phyloP scores from a whole-genome alignment of 2,888 invertebrate species.

The Brachylomia viminalis region DNA sequence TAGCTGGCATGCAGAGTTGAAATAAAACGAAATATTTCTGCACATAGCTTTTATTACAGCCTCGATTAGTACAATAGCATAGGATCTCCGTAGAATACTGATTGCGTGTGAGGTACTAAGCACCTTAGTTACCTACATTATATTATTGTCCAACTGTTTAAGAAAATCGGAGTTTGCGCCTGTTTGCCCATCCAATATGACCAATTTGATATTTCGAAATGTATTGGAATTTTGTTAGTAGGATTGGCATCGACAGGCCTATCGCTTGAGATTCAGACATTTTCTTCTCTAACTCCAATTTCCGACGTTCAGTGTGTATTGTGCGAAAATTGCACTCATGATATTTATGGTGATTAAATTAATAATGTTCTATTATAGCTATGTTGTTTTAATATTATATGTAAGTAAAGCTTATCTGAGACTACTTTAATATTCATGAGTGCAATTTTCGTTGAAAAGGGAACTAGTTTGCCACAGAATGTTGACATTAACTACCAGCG shows the following conservation, averaged over 20 bases:
- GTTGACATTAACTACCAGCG: constrained; percentile 31
- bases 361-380: constrained; percentile 6
- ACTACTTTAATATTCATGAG: constrained; percentile 16
- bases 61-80: constrained; percentile 75
- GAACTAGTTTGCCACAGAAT: constrained; percentile 27
- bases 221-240: constrained; percentile 16
- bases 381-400: not conserved
- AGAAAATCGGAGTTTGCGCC: constrained; percentile 55
- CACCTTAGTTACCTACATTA: constrained; percentile 62
- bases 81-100: constrained; percentile 85
- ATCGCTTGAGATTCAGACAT: constrained; percentile 63
- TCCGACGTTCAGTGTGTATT: constrained; percentile 42
- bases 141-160: constrained; percentile 64
- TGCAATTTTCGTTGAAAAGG: constrained; percentile 50
- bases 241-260: constrained; percentile 38
- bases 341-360: constrained; percentile 13
- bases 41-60: constrained; percentile 84
- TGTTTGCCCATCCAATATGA: constrained; percentile 26
- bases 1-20: not conserved
- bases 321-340: constrained; percentile 46
- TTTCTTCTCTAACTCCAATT: constrained; percentile 52
- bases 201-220: constrained; percentile 21
- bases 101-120: constrained; percentile 65
- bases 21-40: constrained; percentile 68
- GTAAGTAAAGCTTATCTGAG: not conserved